Percentiles rank a stretch among this genome's conserved stretches.
phyloP scores from a whole-genome alignment of 1,140 invertebrate species.

The Danaus melanippus region DNA sequence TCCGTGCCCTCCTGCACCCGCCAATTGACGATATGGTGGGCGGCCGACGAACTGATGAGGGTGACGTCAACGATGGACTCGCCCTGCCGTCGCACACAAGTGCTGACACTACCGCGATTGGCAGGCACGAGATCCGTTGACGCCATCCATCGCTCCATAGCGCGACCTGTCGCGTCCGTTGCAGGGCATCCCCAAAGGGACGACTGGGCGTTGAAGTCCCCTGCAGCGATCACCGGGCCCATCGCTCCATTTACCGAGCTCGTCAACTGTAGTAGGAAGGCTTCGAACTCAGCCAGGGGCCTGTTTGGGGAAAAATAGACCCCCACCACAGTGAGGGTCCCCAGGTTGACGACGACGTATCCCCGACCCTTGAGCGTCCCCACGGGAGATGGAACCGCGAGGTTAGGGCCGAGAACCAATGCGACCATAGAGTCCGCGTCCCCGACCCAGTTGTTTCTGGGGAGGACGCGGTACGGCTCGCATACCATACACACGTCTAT shows the following conservation, averaged over 20 bases:
- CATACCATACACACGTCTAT: constrained; percentile 6
- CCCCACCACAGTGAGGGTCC: too few relatives aligned
- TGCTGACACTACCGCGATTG: constrained; percentile 22
- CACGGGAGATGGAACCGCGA: too few relatives aligned
- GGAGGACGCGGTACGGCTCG: constrained; percentile 6
- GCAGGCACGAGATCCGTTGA: constrained; percentile 14
- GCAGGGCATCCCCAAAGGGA: constrained; percentile 5
- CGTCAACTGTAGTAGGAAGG: too few relatives aligned
- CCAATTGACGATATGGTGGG: constrained; percentile 19
- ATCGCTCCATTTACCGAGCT: background rate
- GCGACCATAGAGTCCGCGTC: background rate
- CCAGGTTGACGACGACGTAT: too few relatives aligned
- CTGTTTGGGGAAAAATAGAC: too few relatives aligned
- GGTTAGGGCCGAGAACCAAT: background rate
- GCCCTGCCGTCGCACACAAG: constrained; percentile 29
- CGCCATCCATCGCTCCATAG: constrained; percentile 12
- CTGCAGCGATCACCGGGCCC: constrained; percentile 10
- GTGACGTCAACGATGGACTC: constrained; percentile 37
- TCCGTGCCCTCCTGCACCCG: constrained; percentile 28
- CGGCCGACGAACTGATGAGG: constrained; percentile 15
- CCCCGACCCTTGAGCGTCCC: too few relatives aligned
- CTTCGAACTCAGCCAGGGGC: too few relatives aligned
- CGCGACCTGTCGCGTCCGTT: constrained; percentile 8
- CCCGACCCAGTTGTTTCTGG: background rate
- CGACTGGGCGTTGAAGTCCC: constrained; percentile 19